phyloP scores from a whole-genome alignment of 2,113 vertebrate species.

The Gnathonemus longibarbis region DNA sequence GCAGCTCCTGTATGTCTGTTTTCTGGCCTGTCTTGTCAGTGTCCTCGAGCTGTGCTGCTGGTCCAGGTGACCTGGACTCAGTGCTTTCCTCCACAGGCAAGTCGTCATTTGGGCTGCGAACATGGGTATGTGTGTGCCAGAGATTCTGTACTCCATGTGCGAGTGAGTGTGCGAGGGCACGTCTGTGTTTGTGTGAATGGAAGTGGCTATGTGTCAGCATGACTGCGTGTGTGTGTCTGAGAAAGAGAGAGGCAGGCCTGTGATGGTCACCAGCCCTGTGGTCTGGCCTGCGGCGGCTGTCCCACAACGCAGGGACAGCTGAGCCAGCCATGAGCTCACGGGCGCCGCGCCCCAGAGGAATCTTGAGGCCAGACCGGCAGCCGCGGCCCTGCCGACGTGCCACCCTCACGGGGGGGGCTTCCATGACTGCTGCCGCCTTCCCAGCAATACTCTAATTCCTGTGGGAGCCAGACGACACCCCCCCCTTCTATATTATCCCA shows the following conservation, averaged over 20 bases:
- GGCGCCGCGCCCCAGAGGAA: background rate
- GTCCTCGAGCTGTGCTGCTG: constrained; percentile 11
- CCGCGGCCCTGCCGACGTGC: background rate
- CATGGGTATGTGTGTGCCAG: background rate
- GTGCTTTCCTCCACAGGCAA: constrained; percentile 30
- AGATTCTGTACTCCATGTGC: background rate
- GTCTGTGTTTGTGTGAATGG: background rate
- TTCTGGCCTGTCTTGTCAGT: constrained; percentile 6
- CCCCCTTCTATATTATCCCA: background rate
- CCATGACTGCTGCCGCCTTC: background rate
- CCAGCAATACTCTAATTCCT: background rate
- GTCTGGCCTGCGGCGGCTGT: background rate
- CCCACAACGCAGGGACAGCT: background rate
- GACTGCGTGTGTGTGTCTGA: background rate
- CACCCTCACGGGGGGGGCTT: background rate
- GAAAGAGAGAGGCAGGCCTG: background rate
- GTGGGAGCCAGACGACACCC: background rate
- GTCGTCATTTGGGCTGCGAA: constrained; percentile 41
- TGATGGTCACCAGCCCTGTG: constrained; percentile 6
- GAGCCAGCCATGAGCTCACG: background rate
- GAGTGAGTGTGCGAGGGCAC: background rate
- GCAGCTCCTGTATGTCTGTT: background rate
- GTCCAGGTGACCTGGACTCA: constrained; percentile 15
- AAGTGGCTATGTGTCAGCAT: background rate
- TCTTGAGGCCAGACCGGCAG: background rate